Conservation (phyloP, 2,888 invertebrate genomes). For the Hipparchia sbordonii region DNA sequence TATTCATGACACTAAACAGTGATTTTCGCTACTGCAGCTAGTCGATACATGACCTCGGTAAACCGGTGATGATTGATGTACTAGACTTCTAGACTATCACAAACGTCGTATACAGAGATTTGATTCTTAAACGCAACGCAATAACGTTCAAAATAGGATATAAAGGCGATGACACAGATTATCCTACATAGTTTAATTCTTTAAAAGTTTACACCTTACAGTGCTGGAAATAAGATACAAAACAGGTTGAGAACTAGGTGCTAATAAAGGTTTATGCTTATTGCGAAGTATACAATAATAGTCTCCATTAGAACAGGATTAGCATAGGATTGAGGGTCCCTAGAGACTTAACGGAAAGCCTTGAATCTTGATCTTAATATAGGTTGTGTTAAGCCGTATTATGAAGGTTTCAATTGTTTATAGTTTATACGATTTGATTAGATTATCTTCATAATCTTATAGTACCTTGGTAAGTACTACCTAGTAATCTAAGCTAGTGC, state of each 20-base stretch:
- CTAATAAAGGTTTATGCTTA: slow-evolving; percentile 21
- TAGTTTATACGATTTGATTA: background rate
- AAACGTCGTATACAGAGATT: background rate
- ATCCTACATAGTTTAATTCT: background rate
- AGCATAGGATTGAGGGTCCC: slow-evolving; percentile 21
- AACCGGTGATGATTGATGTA: slow-evolving; percentile 9
- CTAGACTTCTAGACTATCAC: background rate
- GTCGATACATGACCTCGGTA: slow-evolving; percentile 9
- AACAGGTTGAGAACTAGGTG: background rate
- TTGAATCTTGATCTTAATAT: slow-evolving; percentile 3
- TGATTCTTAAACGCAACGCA: background rate
- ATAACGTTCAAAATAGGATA: background rate
- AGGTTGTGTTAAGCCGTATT: slow-evolving; percentile 1
- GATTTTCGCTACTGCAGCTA: background rate
- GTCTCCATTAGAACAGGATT: slow-evolving; percentile 15
- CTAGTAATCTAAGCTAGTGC: no score
- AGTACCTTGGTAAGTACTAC: no score
- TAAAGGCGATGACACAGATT: background rate
- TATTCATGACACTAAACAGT: background rate
- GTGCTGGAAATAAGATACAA: background rate
- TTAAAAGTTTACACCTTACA: background rate
- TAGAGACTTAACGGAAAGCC: slow-evolving; percentile 6
- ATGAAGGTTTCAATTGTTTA: background rate
- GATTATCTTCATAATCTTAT: no score
- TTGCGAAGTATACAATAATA: slow-evolving; percentile 8